Evolutionary conservation across 2,888 invertebrate species (phyloP).

Genomic region (Chrysolina americana): DNA sequence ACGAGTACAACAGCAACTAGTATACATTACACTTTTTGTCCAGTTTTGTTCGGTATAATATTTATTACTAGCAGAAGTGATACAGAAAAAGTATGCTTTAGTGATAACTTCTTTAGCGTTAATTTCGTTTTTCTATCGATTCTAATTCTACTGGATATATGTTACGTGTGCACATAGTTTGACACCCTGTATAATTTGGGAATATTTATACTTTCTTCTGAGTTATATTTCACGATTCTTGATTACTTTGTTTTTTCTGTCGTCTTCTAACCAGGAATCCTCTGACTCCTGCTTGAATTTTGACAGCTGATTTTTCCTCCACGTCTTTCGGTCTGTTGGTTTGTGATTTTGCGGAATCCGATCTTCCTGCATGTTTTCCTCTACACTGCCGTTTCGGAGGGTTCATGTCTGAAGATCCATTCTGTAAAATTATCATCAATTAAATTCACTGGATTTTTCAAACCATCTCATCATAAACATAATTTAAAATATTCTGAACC

Average conservation of each 20-base stretch:
- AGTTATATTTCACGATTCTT: conserved; percentile 28
- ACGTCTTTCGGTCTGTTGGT: conserved; percentile 55
- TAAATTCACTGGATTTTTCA: neutral
- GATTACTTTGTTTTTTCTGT: conserved; percentile 65
- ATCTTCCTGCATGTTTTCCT: conserved; percentile 60
- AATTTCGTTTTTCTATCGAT: neutral
- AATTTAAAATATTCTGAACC: too few species aligned
- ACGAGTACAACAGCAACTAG: too few species aligned
- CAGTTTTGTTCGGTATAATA: too few species aligned
- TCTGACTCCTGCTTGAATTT: conserved; percentile 73
- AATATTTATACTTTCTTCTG: conserved; percentile 31
- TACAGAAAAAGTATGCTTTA: too few species aligned
- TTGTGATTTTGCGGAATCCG: conserved; percentile 48
- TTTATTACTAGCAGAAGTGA: too few species aligned
- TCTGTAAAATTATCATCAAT: conserved; percentile 54
- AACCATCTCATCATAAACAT: too few species aligned
- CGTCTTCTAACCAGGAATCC: conserved; percentile 72
- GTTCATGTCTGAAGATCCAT: conserved; percentile 55
- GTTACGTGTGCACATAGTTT: neutral
- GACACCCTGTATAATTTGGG: conserved; percentile 6
- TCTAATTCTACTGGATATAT: neutral
- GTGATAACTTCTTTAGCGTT: too few species aligned
- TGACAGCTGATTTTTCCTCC: conserved; percentile 70
- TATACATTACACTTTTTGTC: too few species aligned
- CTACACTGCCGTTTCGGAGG: conserved; percentile 51